Percentiles rank a stretch among this genome's conserved stretches.
phyloP scores from a whole-genome alignment of 2,113 vertebrate species.

The Perognathus longimembris region DNA sequence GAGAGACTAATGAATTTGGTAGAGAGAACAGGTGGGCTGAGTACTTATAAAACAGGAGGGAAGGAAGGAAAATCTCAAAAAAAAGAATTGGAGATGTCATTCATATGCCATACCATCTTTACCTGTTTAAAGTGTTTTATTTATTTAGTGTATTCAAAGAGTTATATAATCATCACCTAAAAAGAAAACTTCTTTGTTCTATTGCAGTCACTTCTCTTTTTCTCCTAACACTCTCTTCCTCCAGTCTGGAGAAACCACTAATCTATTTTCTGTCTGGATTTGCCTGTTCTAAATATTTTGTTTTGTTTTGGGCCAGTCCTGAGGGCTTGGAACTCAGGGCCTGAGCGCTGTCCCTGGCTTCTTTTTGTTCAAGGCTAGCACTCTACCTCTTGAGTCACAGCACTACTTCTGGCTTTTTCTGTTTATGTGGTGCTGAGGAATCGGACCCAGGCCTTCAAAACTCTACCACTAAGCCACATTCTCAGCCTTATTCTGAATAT shows the following conservation, averaged over 20 bases:
- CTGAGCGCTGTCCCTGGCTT: no score
- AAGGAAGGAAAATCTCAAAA: background rate
- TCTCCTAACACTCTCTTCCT: no score
- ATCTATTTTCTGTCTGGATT: background rate
- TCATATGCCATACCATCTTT: background rate
- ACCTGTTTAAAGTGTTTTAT: background rate
- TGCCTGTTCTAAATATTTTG: background rate
- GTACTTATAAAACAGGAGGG: background rate
- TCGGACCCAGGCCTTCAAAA: no score
- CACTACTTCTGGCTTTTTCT: no score
- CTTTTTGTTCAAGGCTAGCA: no score
- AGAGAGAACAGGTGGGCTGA: background rate
- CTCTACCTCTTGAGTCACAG: no score
- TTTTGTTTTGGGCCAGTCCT: no score
- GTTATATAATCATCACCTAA: background rate
- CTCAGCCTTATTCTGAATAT: background rate
- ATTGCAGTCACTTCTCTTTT: background rate
- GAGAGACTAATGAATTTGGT: background rate
- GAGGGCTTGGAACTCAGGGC: no score
- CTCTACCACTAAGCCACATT: no score
- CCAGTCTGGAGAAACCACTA: background rate
- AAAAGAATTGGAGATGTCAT: background rate
- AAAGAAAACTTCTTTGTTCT: background rate
- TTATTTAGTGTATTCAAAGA: conserved; percentile 10
- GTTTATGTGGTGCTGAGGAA: no score